These are phyloP conservation scores for Acleris laterana DNA, from an alignment of 2,888 invertebrate species.

Conservation along the genomic window DNA sequence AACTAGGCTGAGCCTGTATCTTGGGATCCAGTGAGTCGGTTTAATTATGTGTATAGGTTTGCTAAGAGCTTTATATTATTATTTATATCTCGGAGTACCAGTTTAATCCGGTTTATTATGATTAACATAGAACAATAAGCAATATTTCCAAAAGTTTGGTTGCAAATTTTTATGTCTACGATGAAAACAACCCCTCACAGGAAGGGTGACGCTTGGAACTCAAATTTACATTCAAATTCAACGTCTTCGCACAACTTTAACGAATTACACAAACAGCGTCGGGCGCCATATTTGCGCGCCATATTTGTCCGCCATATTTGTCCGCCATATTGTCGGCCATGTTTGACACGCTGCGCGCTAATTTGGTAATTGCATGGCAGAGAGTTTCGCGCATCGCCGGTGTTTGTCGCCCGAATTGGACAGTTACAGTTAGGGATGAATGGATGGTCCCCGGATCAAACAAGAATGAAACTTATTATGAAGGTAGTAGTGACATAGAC, in stretches of 20 bases:
- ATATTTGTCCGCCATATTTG: constrained; percentile 52
- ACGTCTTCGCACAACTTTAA: constrained; percentile 62
- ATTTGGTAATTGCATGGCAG: constrained; percentile 74
- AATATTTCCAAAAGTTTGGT: neutral
- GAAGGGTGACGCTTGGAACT: neutral
- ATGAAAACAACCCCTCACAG: neutral
- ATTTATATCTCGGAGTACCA: no score
- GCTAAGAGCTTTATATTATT: no score
- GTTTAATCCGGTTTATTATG: neutral
- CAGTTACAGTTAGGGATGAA: constrained; percentile 11
- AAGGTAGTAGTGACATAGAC: no score
- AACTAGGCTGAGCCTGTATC: no score
- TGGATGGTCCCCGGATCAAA: no score
- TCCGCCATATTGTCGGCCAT: constrained; percentile 56
- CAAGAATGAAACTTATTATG: no score
- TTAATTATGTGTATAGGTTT: no score
- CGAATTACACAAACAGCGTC: constrained; percentile 68
- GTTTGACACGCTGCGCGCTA: constrained; percentile 48
- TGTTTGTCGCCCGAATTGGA: constrained; percentile 49
- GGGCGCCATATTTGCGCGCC: constrained; percentile 45
- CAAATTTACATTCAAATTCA: constrained; percentile 34
- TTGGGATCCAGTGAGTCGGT: no score
- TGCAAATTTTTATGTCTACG: neutral
- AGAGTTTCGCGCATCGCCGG: constrained; percentile 53
- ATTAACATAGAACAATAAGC: no score